Percentiles rank a stretch among this genome's conserved stretches.
Conservation (phyloP, 2,888 invertebrate genomes). For the Podotricha telesiphe region DNA sequence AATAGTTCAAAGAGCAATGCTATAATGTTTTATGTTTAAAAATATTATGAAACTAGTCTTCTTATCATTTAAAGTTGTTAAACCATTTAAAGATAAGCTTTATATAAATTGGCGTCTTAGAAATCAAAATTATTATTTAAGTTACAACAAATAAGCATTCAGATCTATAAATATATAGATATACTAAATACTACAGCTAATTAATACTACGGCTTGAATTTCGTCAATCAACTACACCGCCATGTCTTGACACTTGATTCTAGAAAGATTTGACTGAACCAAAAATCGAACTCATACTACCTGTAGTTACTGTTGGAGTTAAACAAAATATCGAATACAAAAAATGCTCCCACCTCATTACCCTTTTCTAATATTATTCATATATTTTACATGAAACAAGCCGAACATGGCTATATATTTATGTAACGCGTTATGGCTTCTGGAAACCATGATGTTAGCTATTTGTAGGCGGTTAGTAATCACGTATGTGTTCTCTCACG, state of each 20-base stretch:
- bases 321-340: not conserved
- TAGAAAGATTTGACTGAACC: too few relatives aligned
- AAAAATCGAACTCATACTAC: too few relatives aligned
- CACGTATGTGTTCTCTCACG: constrained; percentile 50
- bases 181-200: too few relatives aligned
- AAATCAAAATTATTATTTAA: not conserved
- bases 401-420: constrained; percentile 3
- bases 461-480: constrained; percentile 46
- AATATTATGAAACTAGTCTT: not conserved
- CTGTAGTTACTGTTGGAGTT: too few relatives aligned
- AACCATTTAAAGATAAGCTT: not conserved
- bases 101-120: not conserved
- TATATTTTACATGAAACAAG: not conserved
- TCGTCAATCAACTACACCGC: too few relatives aligned
- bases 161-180: too few relatives aligned
- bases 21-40: not conserved
- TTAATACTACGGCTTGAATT: too few relatives aligned
- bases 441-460: constrained; percentile 30
- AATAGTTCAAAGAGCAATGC: constrained; percentile 1
- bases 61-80: not conserved
- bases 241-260: too few relatives aligned
- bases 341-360: not conserved
- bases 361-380: not conserved
- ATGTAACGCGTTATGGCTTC: constrained; percentile 20
- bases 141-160: too few relatives aligned